Base-by-base conservation (phyloP, 2,888 invertebrate species). In the Caenorhabditis sinica region DNA sequence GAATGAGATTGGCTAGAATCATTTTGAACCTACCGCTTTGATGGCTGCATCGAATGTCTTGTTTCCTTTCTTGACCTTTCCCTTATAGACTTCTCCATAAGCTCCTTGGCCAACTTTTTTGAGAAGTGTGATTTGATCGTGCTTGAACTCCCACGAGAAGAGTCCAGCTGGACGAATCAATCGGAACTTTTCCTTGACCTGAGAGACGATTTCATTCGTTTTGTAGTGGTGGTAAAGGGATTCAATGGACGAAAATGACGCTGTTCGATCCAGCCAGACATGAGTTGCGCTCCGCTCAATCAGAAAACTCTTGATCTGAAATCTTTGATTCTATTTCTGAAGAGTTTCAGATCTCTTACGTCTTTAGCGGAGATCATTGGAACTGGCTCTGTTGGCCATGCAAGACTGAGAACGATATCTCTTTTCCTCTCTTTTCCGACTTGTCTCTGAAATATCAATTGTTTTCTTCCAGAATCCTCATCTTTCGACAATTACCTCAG, bases 101-200 rank as follows among this genome's bases (percentile, higher is more conserved):
- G 79, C 82, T 40, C 85, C 85, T 49, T 85, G 73, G 5, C 85
- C 85, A 17, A 85, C 79, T 63, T 85, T 85, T 25, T 82, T 82
- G 13, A 51, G 15, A 43, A 77, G 63, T 9, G 6, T 3, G 11
- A 85, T 71, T 28, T 82, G 77, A 13, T 69, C 61, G 43, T 85
- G 82, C 43, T 49, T 63, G 74, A 53, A 85, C 36, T 85, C 85
- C 85, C 85, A 85, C 3, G 65, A 73, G 15, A 63, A 36, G 17
- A 74, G 45, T 17, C 56, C 45, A 23, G 77, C 45, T 4, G 85
- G 51, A 45, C 71, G 56, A 2, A 66, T 17, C 36, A 84, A 40
- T 51, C 56, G 51, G 3, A 72, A 65, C 28, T 28, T 28, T 5
- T 53, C 69, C 11, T 80, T 63, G 23, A 20, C 58, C 28, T 56